These are phyloP conservation scores for Belonocnema kinseyi DNA, from an alignment of 1,140 invertebrate genomes.

Conservation along the genomic window DNA sequence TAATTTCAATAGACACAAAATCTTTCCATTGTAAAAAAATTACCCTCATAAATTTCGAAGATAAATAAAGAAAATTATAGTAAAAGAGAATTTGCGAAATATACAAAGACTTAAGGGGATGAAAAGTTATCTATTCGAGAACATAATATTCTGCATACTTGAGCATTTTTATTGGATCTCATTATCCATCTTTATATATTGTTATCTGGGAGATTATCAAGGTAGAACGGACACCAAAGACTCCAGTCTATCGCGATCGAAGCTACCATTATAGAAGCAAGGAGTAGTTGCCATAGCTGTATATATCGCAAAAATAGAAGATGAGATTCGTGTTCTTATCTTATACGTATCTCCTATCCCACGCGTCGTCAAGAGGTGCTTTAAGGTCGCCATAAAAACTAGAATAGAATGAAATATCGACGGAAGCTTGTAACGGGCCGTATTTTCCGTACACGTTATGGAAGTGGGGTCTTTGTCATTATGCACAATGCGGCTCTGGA, in stretches of 20 bases:
- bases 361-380: constrained; percentile 9
- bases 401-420: constrained; percentile 24
- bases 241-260: constrained; percentile 4
- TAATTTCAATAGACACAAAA: too few species aligned
- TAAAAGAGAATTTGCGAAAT: background rate
- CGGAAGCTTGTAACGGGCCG: constrained; percentile 22
- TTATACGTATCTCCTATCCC: constrained; percentile 24
- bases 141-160: background rate
- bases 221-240: background rate
- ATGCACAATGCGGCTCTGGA: background rate
- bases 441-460: constrained; percentile 19
- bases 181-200: constrained; percentile 2
- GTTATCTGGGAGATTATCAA: background rate
- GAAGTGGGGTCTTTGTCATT: constrained; percentile 1
- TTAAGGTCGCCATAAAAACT: constrained; percentile 29
- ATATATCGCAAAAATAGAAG: background rate
- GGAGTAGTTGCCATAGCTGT: constrained; percentile 7
- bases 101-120: background rate
- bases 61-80: background rate
- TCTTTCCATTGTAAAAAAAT: too few species aligned
- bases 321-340: constrained; percentile 18
- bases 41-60: too few species aligned
- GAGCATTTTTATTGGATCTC: background rate
- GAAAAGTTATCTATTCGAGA: background rate
- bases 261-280: constrained; percentile 12